phyloP scores from a whole-genome alignment of 2,888 invertebrate species.

The Caenorhabditis panamensis region DNA sequence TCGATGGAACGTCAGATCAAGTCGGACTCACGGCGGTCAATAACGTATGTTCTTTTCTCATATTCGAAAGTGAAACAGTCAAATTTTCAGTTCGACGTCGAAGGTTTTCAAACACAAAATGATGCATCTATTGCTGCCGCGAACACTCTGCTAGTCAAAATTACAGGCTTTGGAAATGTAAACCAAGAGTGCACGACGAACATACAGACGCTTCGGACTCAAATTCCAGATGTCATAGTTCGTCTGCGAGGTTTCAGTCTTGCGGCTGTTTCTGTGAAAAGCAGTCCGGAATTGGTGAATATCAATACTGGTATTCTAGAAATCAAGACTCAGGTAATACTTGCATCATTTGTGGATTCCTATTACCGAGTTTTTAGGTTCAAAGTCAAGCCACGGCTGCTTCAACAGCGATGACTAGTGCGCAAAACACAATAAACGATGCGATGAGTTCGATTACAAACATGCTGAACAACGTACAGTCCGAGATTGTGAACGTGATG shows the following conservation, averaged over 20 bases:
- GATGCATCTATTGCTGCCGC: background rate
- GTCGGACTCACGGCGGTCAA: slow-evolving; percentile 44
- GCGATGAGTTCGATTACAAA: slow-evolving; percentile 21
- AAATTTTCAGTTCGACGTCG: slow-evolving; percentile 33
- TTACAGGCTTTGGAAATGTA: background rate
- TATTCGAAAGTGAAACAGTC: background rate
- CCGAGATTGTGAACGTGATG: slow-evolving; percentile 36
- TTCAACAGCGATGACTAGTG: slow-evolving; percentile 6
- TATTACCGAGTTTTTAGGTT: slow-evolving; percentile 15
- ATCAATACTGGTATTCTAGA: slow-evolving; percentile 10
- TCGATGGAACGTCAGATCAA: slow-evolving; percentile 22
- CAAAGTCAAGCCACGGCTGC: slow-evolving; percentile 21
- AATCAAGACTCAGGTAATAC: slow-evolving; percentile 12
- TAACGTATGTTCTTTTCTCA: slow-evolving; percentile 4
- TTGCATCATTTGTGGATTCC: background rate
- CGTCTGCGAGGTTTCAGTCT: background rate
- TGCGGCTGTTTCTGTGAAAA: background rate
- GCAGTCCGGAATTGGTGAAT: background rate
- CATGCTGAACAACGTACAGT: slow-evolving; percentile 49
- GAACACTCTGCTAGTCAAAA: background rate
- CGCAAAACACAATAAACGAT: slow-evolving; percentile 25
- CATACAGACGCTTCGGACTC: background rate
- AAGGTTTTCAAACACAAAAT: background rate
- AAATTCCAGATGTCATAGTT: background rate
- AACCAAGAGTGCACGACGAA: background rate